Evolutionary conservation across 2,797 vertebrate genomes (phyloP), one percentile per base, ranked within the genome.

Genomic region (Chanos chanos): DNA sequence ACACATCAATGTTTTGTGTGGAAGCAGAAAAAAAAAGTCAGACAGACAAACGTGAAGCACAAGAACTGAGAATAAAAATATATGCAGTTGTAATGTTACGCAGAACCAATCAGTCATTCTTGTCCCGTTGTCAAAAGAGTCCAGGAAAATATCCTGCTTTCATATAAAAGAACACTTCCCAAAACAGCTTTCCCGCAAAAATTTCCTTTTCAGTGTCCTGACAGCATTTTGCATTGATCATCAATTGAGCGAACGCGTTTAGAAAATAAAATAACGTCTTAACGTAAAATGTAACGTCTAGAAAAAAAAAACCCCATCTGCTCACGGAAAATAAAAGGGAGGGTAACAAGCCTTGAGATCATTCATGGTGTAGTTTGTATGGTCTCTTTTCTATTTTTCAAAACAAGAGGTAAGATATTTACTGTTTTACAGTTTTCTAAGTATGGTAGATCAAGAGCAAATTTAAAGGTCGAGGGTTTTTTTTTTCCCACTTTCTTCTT

Each of bases 51-150:
- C 49, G 28, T 40, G 44, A 36, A 65, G 50, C 44, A 61, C 43
- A 69, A 40, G 39, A 63, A 22, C 44, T 18, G 3, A 50, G 40
- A 51, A 45, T 47, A 21, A 63, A 68, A 41, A 41, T 41, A 39
- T 39, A 28, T 21, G 40, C 21, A 44, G 37, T 18, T 51, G 7
- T 21, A 33, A 51, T 34, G 31, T 28, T n/a, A n/a, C n/a, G n/a
- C n/a, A n/a, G n/a, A n/a, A 31, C 48, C 18, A 51, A 45, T n/a
- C 12, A 15, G 13, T 31, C 9, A 12, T 3, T 5, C 31, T 4
- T 12, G 48, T 34, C 30, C 28, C 15, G 5, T 25, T 27, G 13
- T 8, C 24, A 12, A 15, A 25, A 36, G 41, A 12, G 19, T 64
- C n/a, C 4, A 33, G 19, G 9, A 48, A 12, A 50, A 47, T 51